phyloP scores from a whole-genome alignment of 2,113 vertebrate genomes.

The Edolisoma coerulescens region DNA sequence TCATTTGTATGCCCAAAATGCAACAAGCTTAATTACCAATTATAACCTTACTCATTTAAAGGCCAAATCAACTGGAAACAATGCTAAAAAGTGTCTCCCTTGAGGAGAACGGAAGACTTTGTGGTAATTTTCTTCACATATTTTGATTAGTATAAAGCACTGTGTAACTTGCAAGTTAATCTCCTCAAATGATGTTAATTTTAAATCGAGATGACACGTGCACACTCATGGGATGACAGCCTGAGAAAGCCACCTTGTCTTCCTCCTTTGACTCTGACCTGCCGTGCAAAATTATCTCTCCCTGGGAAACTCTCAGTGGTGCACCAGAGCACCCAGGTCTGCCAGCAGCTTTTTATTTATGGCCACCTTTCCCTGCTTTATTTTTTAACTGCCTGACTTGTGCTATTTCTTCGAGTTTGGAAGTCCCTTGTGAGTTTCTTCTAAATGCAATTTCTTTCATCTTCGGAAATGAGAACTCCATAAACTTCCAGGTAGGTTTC shows the following conservation, averaged over 20 bases:
- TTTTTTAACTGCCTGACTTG: background rate
- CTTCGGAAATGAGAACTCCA: background rate
- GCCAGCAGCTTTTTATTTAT: slow-evolving; percentile 6
- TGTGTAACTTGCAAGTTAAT: slow-evolving; percentile 22
- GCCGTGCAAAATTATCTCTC: background rate
- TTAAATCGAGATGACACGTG: slow-evolving; percentile 3
- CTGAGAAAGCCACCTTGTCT: background rate
- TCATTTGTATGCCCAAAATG: slow-evolving; percentile 46
- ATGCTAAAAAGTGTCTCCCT: slow-evolving; percentile 15
- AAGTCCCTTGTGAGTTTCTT: background rate
- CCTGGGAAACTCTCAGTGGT: background rate
- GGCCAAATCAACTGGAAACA: slow-evolving; percentile 51
- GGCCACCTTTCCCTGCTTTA: background rate
- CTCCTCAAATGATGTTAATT: slow-evolving; percentile 34
- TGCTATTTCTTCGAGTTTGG: background rate
- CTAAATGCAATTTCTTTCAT: background rate
- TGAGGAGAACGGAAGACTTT: slow-evolving; percentile 16
- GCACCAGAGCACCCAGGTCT: background rate
- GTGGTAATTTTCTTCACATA: slow-evolving; percentile 47
- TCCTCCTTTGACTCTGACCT: slow-evolving; percentile 21
- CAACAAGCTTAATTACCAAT: slow-evolving; percentile 49
- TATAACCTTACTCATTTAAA: slow-evolving; percentile 48
- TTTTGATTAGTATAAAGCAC: slow-evolving; percentile 36
- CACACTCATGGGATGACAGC: background rate
- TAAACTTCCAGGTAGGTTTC: background rate